Evolutionary conservation across 1,140 invertebrate genomes (phyloP), one percentile per base, ranked within the genome.

Genomic region (Zaprionus nigranus): DNA sequence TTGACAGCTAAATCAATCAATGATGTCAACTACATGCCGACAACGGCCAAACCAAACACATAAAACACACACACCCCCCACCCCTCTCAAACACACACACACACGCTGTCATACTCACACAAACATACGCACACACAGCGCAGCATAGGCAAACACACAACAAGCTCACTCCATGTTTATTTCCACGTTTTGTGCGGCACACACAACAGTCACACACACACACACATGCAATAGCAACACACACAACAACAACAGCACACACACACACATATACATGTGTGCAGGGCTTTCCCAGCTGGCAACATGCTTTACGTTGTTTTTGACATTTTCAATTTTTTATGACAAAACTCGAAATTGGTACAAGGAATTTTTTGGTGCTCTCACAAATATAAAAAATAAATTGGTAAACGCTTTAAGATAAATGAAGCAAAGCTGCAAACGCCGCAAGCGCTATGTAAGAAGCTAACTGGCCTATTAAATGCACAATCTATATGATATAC

Each of bases 1-100:
- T 91, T 91, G 88, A 91, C 88, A 91, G 88, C 88, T 91, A 91
- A 91, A 91, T 91, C 88, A 91, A 91, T 91, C 88, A 91, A 90
- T 91, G 88, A 91, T 91, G 88, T 91, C 88, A 91, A 90, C 86
- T 90, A 90, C 85, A 90, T 85, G 85, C 85, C 79, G 78, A 65
- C 78, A 62, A 79, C 57, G 76, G 59, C 46, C 71, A 69, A 64
- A 64, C 58, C 68, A 80, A 66, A 70, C 73, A 66, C 38, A 58
- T n/a, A 6, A 6, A 17, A 3, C 22, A 26, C 30, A 63, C 54
- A 62, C 65, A 30, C 60, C 30, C 2, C 30, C 0, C 65, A 30
- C 60, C 30, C 2, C 30, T 3, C 9, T 3, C 30, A 57, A 24
- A 66, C 40, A 61, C 46, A 56, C 54, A 51, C 60, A 36, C 17